Base-by-base conservation (phyloP, 2,888 invertebrate genomes). In the Drosophila tanythrix region DNA sequence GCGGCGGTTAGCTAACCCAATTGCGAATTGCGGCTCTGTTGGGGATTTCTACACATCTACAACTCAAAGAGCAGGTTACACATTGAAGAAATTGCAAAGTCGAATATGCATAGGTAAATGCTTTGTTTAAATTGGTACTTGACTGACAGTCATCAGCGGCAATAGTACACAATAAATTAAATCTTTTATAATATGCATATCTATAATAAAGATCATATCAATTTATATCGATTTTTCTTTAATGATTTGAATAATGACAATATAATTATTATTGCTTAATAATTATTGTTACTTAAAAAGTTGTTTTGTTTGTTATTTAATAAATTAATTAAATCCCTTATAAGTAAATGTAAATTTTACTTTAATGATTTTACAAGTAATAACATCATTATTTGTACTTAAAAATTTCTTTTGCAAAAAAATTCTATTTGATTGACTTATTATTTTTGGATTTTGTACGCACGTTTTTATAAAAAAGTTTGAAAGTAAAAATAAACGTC, bases 1-100 rank as follows among this genome's bases (percentile, higher is more conserved):
- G 59, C 51, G 65, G 51, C 65, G 59, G 59, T 79, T 79, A 67
- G 65, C 64, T 40, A 71, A 75, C 81, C 43, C 21, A 40, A 58
- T 68, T 48, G 63, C 64, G 50, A 62, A 75, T 74, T 60, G 55
- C 53, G 36, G 27, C 59, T 63, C 65, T 27, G 52, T 35, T 59
- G 70, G 57, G 35, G 51, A 70, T 70, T 64, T 61, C 74, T 67
- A 61, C 75, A 60, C 27, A 36, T 38, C 51, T n/a, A 52, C 75
- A 60, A 33, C 43, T 38, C 38, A 35, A 40, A 57, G 10, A 50
- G 33, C 58, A 13, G 46, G 18, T 18, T 36, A 40, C 15, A 67
- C 67, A 70, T 78, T 52, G 64, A 70, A 79, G 76, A 66, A 79
- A 79, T 29, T 46, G 36, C 33, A 33, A 63, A 40, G 15, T 10